phyloP scores from a whole-genome alignment of 2,797 vertebrate genomes.

The Sorex maritimensis region DNA sequence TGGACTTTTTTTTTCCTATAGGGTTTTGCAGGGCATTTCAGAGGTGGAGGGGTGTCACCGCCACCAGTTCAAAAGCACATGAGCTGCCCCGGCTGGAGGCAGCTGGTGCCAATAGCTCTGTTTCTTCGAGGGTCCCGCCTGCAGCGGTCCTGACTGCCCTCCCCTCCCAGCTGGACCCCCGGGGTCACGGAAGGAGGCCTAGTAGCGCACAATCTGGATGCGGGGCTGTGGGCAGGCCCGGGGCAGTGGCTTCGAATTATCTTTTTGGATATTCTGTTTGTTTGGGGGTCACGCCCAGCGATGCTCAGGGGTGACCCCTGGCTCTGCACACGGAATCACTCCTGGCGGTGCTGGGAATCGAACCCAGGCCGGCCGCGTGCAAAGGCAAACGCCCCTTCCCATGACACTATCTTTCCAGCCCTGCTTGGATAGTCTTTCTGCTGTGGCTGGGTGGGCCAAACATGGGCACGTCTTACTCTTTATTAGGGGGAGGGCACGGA shows the following conservation, averaged over 20 bases:
- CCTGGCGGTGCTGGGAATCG: no score
- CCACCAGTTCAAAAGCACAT: background rate
- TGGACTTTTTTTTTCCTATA: background rate
- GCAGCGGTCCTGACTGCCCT: background rate
- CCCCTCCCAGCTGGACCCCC: background rate
- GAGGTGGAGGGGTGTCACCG: background rate
- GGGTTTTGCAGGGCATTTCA: conserved; percentile 54
- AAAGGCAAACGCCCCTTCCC: no score
- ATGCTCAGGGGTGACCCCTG: no score
- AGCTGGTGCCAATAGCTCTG: background rate
- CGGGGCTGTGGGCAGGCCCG: background rate
- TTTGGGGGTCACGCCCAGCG: no score
- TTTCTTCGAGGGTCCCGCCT: no score
- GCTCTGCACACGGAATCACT: no score
- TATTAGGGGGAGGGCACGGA: background rate
- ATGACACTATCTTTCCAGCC: no score
- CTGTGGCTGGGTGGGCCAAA: background rate
- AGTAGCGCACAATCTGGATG: rapidly evolving
- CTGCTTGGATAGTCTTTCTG: background rate
- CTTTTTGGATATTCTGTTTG: background rate
- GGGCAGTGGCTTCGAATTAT: background rate
- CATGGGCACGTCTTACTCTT: background rate
- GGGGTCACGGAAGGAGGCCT: background rate
- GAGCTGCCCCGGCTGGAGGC: background rate
- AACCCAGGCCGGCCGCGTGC: no score